Conservation (phyloP, 2,797 vertebrate species). For the Coracias cyanogaster region DNA sequence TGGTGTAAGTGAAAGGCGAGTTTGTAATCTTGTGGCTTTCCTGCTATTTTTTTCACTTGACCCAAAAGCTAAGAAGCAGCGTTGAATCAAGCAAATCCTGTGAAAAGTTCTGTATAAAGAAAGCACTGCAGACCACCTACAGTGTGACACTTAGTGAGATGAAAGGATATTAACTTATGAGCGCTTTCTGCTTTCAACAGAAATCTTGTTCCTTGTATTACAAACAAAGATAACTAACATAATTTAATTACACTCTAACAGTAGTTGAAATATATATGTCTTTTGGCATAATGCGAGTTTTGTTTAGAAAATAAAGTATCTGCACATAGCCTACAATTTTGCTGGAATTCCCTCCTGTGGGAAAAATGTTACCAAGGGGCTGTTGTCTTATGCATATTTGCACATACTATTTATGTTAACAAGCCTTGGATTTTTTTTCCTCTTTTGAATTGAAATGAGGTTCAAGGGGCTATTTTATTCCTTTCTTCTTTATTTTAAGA, state of each 20-base stretch:
- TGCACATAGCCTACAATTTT: constrained; percentile 33
- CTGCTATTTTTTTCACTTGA: constrained; percentile 64
- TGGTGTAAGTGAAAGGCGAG: constrained; percentile 19
- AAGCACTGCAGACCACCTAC: constrained; percentile 69
- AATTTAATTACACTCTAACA: constrained; percentile 69
- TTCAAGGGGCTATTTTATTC: constrained; percentile 18
- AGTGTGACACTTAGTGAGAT: constrained; percentile 54
- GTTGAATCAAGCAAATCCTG: constrained; percentile 30
- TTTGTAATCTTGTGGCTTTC: constrained; percentile 68
- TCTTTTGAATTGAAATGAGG: constrained; percentile 28
- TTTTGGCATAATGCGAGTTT: constrained; percentile 65
- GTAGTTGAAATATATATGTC: constrained; percentile 59
- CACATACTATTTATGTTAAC: constrained; percentile 64
- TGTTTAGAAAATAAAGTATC: constrained; percentile 67
- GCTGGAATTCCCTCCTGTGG: constrained; percentile 52
- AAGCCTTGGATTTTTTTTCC: constrained; percentile 31
- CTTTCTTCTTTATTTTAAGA: constrained; percentile 35
- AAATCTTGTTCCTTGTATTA: constrained; percentile 45
- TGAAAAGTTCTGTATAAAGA: constrained; percentile 63
- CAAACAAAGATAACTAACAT: constrained; percentile 67
- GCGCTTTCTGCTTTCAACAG: constrained; percentile 44
- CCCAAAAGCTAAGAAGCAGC: constrained; percentile 63
- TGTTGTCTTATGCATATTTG: constrained; percentile 71
- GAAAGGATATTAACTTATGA: constrained; percentile 71
- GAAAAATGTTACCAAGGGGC: constrained; percentile 60